Conservation (phyloP, 53 echinoderm and acorn worm genomes). For the Henricia sp. region DNA sequence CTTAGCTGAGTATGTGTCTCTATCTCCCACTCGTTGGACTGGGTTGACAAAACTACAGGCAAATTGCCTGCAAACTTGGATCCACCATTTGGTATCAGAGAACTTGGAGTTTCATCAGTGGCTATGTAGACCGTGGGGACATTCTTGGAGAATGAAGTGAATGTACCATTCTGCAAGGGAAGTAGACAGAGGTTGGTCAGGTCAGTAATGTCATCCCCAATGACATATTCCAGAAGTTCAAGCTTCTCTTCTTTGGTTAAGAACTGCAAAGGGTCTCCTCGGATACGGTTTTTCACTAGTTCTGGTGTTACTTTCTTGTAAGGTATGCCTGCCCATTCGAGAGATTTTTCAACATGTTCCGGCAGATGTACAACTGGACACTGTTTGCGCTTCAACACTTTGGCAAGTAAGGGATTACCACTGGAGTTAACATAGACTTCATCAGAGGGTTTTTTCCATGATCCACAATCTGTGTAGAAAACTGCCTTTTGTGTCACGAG, state of each 20-base stretch:
- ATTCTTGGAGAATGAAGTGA: constrained; percentile 1
- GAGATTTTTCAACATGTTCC: constrained; percentile 8
- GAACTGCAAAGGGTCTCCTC: constrained; percentile 1
- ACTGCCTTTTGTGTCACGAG: constrained; percentile 2
- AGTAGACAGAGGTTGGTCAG: constrained; percentile 36
- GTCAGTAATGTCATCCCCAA: constrained; percentile 34
- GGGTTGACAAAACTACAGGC: neutral
- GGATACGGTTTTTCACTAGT: constrained; percentile 16
- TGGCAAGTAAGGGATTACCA: neutral
- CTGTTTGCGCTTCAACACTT: constrained; percentile 11
- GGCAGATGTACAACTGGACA: constrained; percentile 36
- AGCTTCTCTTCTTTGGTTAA: constrained; percentile 26
- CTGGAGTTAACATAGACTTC: constrained; percentile 21
- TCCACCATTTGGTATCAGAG: constrained; percentile 29
- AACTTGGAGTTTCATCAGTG: constrained; percentile 8
- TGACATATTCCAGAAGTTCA: constrained; percentile 24
- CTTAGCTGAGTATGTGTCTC: constrained; percentile 4
- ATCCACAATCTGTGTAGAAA: constrained; percentile 57
- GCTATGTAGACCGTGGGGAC: constrained; percentile 13
- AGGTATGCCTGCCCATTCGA: neutral
- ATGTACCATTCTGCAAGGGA: constrained; percentile 42
- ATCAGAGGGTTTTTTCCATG: constrained; percentile 26
- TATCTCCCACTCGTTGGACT: no score
- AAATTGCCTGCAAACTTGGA: constrained; percentile 15
- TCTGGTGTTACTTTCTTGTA: constrained; percentile 12